Evolutionary conservation across 2,113 vertebrate genomes (phyloP), one percentile per base, ranked within the genome.

Genomic region (Cygnus buccinator): DNA sequence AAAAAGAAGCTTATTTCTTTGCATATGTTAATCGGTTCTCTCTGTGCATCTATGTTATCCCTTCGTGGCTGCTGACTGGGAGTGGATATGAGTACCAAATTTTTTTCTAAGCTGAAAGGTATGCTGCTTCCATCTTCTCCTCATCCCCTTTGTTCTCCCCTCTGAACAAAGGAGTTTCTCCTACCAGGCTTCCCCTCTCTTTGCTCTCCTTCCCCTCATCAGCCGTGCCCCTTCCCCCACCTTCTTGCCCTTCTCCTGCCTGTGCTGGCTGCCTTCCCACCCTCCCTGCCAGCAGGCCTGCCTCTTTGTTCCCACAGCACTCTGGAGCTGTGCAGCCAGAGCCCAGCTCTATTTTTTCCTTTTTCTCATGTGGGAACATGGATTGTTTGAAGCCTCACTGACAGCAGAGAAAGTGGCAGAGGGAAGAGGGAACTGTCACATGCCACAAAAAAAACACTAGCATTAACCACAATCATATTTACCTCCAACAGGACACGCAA

Each of bases 91-190:
- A 90, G 15, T 23, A 63, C 62, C 0, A 1, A 85, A 28, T 77
- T 88, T 71, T 71, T 59, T 94, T 61, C 58, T 72, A 80, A 61
- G 35, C 21, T 0, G 0, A 35, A 61, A 86, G 63, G 75, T 83
- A 72, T 31, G 14, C 59, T 84, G n/a, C 68, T 78, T 79, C 89
- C 54, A 50, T 73, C 67, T 39, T 87, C 79, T 92, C 22, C 80
- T 57, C 46, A 75, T 90, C n/a, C n/a, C 54, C 88, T 87, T 97
- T 96, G 83, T 96, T 97, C 39, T 90, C 50, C 67, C 62, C 43
- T 74, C 39, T 5, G 6, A 93, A 93, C 88, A 94, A 94, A 93
- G 77, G 39, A 57, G 19, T 72, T 95, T 95, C 37, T 75, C 79
- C 88, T 55, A 68, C 67, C 0, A 0, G n/a, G 68, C 23, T 96